Evolutionary conservation across 2,113 vertebrate genomes (phyloP), one percentile per base, ranked within the genome.

Genomic region (Pampusana beccarii): DNA sequence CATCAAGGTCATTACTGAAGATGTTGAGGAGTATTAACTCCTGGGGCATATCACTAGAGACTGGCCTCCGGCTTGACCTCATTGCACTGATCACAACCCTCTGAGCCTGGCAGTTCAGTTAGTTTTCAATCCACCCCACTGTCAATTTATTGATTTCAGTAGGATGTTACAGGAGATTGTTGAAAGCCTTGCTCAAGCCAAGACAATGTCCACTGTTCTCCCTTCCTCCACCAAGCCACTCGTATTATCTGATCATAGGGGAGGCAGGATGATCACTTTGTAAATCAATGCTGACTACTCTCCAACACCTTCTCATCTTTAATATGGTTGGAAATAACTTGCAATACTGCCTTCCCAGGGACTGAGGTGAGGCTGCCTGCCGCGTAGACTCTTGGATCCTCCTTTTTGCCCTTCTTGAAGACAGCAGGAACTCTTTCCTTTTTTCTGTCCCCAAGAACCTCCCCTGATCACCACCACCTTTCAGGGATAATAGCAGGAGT

Each of bases 101-200:
- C 17, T 44, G 33, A 77, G 20, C 46, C 42, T 20, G 5, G 29
- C 53, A 73, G 17, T 42, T 89, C 67, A 57, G 51, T 61, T 44
- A 38, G 40, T 65, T 73, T 89, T 42, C 50, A 73, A 0, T 44
- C n/a, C 17, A 50, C 26, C 4, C 21, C 40, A 64, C 20, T 38
- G 28, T 36, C 25, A 42, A 11, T 6, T 87, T 75, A 58, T 21
- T 36, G 85, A 25, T 73, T 73, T 72, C 67, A 21, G 13, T 64
- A 88, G 14, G 44, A 50, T 53, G 12, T 65, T 72, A 33, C 15
- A 20, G 54, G 40, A 82, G 9, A 67, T 29, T 1, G 0, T 21
- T 75, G 38, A 83, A 90, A 91, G 24, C 34, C 75, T 82, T 78
- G 46, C 33, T 87, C 53, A 42, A 48, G n/a, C 40, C 42, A 90